Evolutionary conservation across 1,140 invertebrate species (phyloP), one percentile per base, ranked within the genome.

Genomic region (Hyphantria cunea): DNA sequence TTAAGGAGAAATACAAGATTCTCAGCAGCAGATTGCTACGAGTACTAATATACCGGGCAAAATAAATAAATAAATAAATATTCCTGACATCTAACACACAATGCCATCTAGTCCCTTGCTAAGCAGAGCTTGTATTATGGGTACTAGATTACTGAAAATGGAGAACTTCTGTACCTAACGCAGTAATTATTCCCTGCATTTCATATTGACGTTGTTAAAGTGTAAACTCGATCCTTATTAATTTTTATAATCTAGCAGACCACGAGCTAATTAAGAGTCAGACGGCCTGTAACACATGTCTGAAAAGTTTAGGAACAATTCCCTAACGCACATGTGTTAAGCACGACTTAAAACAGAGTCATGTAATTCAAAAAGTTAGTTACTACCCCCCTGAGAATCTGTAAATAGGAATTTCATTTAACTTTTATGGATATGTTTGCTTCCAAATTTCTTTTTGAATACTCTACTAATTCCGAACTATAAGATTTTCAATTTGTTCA

Each of bases 281-380:
- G 12, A 11, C 64, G 61, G 66, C 69, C 68, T 71, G 68, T 66
- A 52, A 74, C 74, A 78, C 75, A 70, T 66, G 66, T 53, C 60
- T 66, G 64, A 63, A 84, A 86, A 84, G 74, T 86, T 84, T 25
- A 78, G 63, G 55, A 84, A 72, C 58, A 71, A 45, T 75, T 77
- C 74, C 74, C 33, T 39, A 58, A 72, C 68, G 74, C 49, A 63
- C 70, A 78, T 79, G 70, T 76, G 73, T 74, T 53, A 72, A 72
- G 68, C 68, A 64, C 73, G 70, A 82, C 70, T 78, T 75, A 68
- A 79, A 80, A 77, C 70, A 52, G 63, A 71, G 68, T 64, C 58
- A 54, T 53, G 68, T 76, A 72, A 76, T 74, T 77, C 68, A 76
- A 75, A 81, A 78, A 82, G 72, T 80, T 84, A 67, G 45, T 52